Conservation (phyloP, 2,888 invertebrate species). For the Shargacucullia verbasci region DNA sequence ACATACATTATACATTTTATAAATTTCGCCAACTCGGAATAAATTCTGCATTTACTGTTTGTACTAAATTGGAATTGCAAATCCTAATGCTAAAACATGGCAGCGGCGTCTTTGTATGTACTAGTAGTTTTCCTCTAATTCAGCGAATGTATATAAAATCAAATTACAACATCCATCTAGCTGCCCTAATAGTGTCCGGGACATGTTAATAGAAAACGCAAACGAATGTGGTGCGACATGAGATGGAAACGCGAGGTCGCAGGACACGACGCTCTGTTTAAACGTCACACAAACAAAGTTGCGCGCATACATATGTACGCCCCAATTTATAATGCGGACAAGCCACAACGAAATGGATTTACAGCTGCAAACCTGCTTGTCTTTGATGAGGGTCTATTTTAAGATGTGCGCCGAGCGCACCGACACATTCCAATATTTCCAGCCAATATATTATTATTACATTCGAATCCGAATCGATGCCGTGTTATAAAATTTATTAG, state of each 20-base stretch:
- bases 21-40: slow-evolving; percentile 30
- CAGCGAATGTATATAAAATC: slow-evolving; percentile 74
- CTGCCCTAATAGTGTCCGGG: slow-evolving; percentile 77
- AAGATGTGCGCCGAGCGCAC: slow-evolving; percentile 84
- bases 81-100: slow-evolving; percentile 48
- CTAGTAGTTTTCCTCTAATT: slow-evolving; percentile 69
- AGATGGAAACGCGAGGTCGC: slow-evolving; percentile 72
- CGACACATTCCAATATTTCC: slow-evolving; percentile 87
- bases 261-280: slow-evolving; percentile 67
- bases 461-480: slow-evolving; percentile 85
- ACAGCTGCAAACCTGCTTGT: slow-evolving; percentile 89
- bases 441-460: slow-evolving; percentile 88
- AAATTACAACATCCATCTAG: slow-evolving; percentile 82
- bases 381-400: slow-evolving; percentile 89
- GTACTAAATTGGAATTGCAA: slow-evolving; percentile 50
- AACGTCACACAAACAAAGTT: slow-evolving; percentile 63
- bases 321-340: slow-evolving; percentile 88
- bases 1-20: slow-evolving; percentile 32
- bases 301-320: slow-evolving; percentile 65
- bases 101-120: slow-evolving; percentile 43
- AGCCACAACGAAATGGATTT: slow-evolving; percentile 88
- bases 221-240: slow-evolving; percentile 78
- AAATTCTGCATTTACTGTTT: slow-evolving; percentile 37
- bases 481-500: slow-evolving; percentile 88
- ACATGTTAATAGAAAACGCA: slow-evolving; percentile 84